Percentiles rank a stretch among this genome's conserved stretches.
Evolutionary conservation across 2,113 vertebrate species (phyloP).

Genomic region (Passer domesticus): DNA sequence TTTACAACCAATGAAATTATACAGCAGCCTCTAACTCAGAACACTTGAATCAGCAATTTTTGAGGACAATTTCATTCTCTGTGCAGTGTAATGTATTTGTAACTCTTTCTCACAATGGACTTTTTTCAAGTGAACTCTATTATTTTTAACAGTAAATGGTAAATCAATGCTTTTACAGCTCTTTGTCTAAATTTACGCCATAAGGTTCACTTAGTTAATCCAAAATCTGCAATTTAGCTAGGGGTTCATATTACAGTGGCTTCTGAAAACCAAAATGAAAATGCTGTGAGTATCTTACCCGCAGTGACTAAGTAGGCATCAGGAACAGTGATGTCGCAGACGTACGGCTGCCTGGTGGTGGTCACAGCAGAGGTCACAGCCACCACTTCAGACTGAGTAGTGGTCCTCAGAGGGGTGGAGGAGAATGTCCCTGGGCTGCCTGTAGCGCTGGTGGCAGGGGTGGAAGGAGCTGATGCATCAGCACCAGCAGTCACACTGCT

Average conservation of each 20-base stretch:
- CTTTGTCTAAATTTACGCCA: not conserved
- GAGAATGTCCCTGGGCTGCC: not conserved
- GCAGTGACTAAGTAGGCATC: constrained; percentile 84
- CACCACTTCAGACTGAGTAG: not conserved
- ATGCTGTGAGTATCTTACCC: constrained; percentile 70
- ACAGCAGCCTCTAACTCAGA: not conserved
- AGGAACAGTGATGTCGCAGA: constrained; percentile 82
- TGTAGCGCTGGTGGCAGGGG: not conserved
- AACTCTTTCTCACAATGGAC: not conserved
- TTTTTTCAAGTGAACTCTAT: not conserved
- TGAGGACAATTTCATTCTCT: not conserved
- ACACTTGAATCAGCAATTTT: not conserved
- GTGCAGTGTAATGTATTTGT: not conserved
- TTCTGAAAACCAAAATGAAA: not conserved
- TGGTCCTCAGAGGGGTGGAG: not conserved
- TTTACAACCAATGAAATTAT: not conserved
- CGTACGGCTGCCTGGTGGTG: constrained; percentile 76
- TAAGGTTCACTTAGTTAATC: not conserved
- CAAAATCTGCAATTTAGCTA: not conserved
- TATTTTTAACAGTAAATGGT: not conserved
- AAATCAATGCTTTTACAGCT: not conserved
- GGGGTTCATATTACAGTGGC: not conserved
- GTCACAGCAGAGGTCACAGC: constrained; percentile 56
- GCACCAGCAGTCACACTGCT: not conserved
- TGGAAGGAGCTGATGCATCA: not conserved